Conservation (phyloP, 1,140 invertebrate species). For the Drosophila orosa region DNA sequence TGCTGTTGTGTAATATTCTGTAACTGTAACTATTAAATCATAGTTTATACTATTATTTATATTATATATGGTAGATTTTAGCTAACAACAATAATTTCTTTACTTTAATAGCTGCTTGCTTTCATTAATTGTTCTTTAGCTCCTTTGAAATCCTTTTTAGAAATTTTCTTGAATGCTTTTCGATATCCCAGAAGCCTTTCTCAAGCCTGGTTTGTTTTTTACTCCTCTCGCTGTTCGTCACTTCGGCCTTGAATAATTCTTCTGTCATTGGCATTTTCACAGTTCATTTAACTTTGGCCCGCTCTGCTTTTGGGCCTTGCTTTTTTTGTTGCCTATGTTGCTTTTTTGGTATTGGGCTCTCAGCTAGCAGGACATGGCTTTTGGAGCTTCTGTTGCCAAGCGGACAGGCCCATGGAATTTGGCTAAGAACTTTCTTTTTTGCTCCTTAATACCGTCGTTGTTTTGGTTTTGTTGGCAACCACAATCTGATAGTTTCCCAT, state of each 20-base stretch:
- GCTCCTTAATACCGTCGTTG: slow-evolving; percentile 1
- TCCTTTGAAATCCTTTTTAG: neutral
- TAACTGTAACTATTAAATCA: neutral
- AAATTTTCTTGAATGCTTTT: neutral
- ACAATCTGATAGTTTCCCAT: slow-evolving; percentile 34
- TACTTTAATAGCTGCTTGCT: neutral
- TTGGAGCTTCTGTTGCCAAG: slow-evolving; percentile 46
- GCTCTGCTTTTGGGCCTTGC: slow-evolving; percentile 26
- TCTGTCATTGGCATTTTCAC: slow-evolving; percentile 73
- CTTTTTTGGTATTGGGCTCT: slow-evolving; percentile 3
- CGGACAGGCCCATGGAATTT: slow-evolving; percentile 9
- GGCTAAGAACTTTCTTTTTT: slow-evolving; percentile 9
- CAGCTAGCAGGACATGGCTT: slow-evolving; percentile 18
- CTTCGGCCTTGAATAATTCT: slow-evolving; percentile 63
- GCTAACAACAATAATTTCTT: neutral
- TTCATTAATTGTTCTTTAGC: neutral
- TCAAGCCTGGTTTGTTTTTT: slow-evolving; percentile 33
- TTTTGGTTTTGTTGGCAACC: slow-evolving; percentile 6
- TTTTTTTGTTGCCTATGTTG: neutral
- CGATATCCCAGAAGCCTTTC: slow-evolving; percentile 24
- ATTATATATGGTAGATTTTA: too few relatives aligned
- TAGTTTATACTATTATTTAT: neutral
- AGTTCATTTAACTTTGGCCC: slow-evolving; percentile 75
- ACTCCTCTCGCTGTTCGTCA: slow-evolving; percentile 42
- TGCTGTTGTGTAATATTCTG: slow-evolving; percentile 2